phyloP scores from a whole-genome alignment of 2,888 invertebrate genomes.

The Trichopoda pennipes region DNA sequence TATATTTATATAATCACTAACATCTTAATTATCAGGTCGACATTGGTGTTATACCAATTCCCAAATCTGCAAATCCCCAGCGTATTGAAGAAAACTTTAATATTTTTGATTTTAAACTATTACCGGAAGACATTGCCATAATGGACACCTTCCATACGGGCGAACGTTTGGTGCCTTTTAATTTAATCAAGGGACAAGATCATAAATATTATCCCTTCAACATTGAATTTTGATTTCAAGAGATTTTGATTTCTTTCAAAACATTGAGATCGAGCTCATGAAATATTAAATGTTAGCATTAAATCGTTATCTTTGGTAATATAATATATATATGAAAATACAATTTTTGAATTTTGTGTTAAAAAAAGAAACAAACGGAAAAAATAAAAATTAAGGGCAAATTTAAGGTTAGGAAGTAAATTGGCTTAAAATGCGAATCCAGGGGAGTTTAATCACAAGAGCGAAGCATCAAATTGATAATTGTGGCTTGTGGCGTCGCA shows the following conservation, averaged over 20 bases:
- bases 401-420: no score
- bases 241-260: neutral
- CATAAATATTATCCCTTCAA: conserved; percentile 80
- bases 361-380: no score
- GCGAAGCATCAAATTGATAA: no score
- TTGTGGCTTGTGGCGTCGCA: no score
- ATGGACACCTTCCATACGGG: conserved; percentile 82
- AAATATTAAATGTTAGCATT: no score
- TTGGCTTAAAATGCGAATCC: no score
- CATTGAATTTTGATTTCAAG: conserved; percentile 76
- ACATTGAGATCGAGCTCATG: neutral
- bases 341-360: no score
- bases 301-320: no score
- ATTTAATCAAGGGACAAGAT: conserved; percentile 75
- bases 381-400: no score
- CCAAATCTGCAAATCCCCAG: conserved; percentile 82
- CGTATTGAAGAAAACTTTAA: conserved; percentile 83
- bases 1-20: neutral
- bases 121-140: conserved; percentile 81
- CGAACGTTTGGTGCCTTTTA: conserved; percentile 76
- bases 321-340: no score
- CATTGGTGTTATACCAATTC: conserved; percentile 83
- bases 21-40: conserved; percentile 81
- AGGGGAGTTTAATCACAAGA: no score
- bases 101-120: conserved; percentile 83